Conservation (phyloP, 37 sponge, comb jelly and placozoan genomes). For the Beroe forskalii region DNA sequence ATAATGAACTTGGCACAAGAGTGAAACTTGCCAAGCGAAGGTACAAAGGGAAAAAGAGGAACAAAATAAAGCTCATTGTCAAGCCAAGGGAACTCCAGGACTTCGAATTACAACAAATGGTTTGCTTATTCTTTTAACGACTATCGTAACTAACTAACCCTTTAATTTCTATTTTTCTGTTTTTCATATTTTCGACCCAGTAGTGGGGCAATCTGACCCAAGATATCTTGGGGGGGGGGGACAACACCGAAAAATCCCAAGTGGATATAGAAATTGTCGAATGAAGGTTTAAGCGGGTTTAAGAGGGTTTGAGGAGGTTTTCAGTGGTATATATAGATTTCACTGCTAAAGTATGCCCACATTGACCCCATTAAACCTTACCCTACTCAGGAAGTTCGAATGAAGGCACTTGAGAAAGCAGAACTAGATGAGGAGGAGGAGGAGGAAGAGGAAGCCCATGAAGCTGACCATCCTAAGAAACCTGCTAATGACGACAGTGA, state of each 20-base stretch:
- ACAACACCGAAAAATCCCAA: not conserved
- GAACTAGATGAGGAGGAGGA: conserved; percentile 75
- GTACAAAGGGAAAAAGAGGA: conserved; percentile 73
- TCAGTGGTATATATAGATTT: no score
- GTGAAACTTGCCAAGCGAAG: conserved; percentile 89
- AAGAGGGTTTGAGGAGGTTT: no score
- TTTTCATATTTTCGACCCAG: not conserved
- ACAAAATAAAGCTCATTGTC: conserved; percentile 80
- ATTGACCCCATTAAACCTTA: not conserved
- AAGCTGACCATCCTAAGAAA: conserved; percentile 35
- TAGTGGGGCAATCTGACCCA: no score
- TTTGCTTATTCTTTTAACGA: not conserved
- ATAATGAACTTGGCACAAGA: conserved; percentile 95
- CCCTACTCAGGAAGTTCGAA: conserved; percentile 6
- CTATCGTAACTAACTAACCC: not conserved
- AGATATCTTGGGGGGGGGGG: no score
- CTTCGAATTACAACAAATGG: conserved; percentile 82
- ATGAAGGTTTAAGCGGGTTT: no score
- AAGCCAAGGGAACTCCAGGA: conserved; percentile 85
- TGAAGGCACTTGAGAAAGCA: conserved; percentile 71
- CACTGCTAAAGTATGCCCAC: not conserved
- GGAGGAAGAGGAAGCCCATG: conserved; percentile 69
- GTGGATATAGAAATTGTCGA: not conserved
- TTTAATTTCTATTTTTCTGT: not conserved
- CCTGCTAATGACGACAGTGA: conserved; percentile 65